These are phyloP conservation scores for Sinocyclocheilus grahami DNA, from an alignment of 2,113 vertebrate genomes.

Conservation along the genomic window DNA sequence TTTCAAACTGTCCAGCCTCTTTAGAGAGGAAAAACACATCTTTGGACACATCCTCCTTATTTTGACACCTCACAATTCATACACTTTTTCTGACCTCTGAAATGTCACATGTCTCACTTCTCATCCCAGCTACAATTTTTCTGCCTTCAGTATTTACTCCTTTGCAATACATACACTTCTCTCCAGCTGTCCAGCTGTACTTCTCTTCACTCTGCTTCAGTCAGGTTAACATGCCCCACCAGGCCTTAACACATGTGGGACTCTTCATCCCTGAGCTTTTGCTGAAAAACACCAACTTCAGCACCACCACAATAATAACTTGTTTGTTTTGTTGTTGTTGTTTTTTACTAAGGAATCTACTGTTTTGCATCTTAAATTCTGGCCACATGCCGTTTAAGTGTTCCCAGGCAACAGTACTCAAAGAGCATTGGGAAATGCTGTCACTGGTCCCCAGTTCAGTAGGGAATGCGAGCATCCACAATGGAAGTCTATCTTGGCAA, in stretches of 20 bases:
- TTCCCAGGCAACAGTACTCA: constrained; percentile 5
- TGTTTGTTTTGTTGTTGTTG: no score
- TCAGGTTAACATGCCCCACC: background rate
- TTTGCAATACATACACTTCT: background rate
- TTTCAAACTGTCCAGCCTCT: background rate
- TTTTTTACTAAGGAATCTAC: constrained; percentile 3
- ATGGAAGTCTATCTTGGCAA: background rate
- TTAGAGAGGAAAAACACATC: background rate
- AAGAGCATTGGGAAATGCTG: background rate
- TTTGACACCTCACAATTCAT: background rate
- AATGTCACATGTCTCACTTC: background rate
- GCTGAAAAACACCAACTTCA: background rate
- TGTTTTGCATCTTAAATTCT: background rate
- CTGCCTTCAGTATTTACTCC: background rate
- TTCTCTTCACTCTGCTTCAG: background rate
- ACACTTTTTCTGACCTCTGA: background rate
- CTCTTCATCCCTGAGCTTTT: background rate
- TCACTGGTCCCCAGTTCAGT: background rate
- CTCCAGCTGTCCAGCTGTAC: background rate
- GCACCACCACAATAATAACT: constrained; percentile 4
- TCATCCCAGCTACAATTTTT: background rate
- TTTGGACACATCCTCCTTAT: background rate
- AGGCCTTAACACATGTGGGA: background rate
- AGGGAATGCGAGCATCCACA: constrained; percentile 12
- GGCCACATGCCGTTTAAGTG: background rate